These are phyloP conservation scores for Equus przewalskii DNA, from an alignment of 2,113 vertebrate genomes.

Conservation along the genomic window DNA sequence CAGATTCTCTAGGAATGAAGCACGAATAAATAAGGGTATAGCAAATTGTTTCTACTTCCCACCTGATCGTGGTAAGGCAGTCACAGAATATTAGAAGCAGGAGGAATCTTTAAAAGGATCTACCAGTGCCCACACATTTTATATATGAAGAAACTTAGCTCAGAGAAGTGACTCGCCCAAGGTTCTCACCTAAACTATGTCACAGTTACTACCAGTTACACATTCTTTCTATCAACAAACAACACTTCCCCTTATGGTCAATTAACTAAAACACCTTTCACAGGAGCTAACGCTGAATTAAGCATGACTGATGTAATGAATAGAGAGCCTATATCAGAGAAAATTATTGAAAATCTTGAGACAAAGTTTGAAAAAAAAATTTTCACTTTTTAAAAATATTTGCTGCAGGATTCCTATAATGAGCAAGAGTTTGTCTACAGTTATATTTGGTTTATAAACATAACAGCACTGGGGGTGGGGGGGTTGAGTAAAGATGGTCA, in stretches of 20 bases:
- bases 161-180: not conserved
- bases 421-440: not conserved
- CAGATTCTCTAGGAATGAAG: conserved; percentile 6
- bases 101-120: not conserved
- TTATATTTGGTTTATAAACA: conserved; percentile 31
- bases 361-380: not conserved
- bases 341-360: conserved; percentile 38
- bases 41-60: not conserved
- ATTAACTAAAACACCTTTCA: not conserved
- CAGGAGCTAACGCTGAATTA: not conserved
- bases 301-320: not conserved
- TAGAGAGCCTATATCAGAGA: not conserved
- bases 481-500: not conserved
- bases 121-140: not conserved
- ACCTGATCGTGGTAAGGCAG: not conserved
- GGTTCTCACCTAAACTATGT: not conserved
- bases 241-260: not conserved
- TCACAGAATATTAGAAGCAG: not conserved
- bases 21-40: not conserved
- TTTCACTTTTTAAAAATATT: conserved; percentile 40
- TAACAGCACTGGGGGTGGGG: not conserved
- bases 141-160: not conserved
- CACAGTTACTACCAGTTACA: not conserved
- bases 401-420: conserved; percentile 27
- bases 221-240: not conserved